Evolutionary conservation across 2,888 invertebrate species (phyloP).

Genomic region (Drosophila multiciliata): DNA sequence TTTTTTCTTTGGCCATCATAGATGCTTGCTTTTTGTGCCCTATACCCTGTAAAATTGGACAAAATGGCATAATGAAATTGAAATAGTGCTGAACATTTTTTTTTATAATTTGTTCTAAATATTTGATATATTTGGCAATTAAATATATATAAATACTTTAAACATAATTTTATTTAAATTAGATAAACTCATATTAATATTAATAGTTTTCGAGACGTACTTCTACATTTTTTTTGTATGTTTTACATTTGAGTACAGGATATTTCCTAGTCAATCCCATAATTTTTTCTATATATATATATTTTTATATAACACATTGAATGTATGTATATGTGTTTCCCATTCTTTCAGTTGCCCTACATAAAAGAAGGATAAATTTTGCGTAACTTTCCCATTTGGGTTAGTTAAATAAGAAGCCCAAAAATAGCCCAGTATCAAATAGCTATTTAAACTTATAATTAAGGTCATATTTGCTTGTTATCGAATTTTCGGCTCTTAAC

Average conservation of each 20-base stretch:
- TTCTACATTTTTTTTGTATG: background rate
- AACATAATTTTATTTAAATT: background rate
- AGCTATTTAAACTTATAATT: conserved; percentile 7
- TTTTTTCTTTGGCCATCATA: conserved; percentile 22
- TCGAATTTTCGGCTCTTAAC: conserved; percentile 9
- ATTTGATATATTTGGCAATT: background rate
- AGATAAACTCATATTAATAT: background rate
- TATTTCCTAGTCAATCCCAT: background rate
- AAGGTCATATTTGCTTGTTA: conserved; percentile 11
- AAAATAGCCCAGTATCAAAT: background rate
- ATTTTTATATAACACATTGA: conserved; percentile 17
- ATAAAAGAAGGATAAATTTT: conserved; percentile 5
- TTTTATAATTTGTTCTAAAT: background rate
- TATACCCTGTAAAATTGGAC: background rate
- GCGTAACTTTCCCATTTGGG: background rate
- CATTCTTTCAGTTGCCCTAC: background rate
- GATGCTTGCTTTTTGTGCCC: conserved; percentile 11
- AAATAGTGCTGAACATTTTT: no score
- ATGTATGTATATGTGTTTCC: background rate
- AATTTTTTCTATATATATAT: conserved; percentile 17
- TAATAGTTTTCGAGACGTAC: no score
- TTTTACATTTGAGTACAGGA: background rate
- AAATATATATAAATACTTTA: background rate
- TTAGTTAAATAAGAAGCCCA: conserved; percentile 7
- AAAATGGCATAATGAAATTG: no score